Base-by-base conservation (phyloP, 2,888 invertebrate species). In the Lithosia quadra region DNA sequence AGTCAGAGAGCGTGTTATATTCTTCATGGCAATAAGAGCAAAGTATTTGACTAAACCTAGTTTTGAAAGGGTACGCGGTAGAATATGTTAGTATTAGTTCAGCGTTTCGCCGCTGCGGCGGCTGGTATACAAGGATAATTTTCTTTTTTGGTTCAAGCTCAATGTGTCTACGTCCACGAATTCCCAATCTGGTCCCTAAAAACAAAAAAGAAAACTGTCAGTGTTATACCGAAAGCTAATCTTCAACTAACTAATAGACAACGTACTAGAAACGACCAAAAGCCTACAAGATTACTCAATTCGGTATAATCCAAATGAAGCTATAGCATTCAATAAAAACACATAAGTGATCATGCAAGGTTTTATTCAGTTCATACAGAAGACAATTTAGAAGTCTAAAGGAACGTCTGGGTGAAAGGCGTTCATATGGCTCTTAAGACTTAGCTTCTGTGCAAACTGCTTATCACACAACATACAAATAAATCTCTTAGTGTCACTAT, bases 171-270 rank as follows among this genome's bases (percentile, higher is more conserved):
- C 89, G 90, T 81, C 92, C 89, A 80, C 88, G 89, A 83, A 92
- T 90, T 90, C 91, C 92, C 93, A 92, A 91, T 87, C 88, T 90
- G 87, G 88, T 84, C 85, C 94, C 94, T 94, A 94, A 92, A 94
- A 94, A 93, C 89, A 93, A 91, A 93, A 91, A 93, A 92, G 88
- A 91, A 90, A 86, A 86, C 88, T 88, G 92, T 93, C 92, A 93
- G 88, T 92, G 85, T 87, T 79, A 86, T 84, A 85, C 84, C 87
- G 84, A 80, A n/a, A 80, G 79, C 76, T 77, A 59, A 57, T 71
- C 67, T 65, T 65, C 53, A 64, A 67, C 62, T 62, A 43, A n/a
- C 59, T 69, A 69, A 62, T 34, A 71, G 49, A 49, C 33, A 57
- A 63, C 70, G 67, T 71, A 59, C 77, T 79, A 75, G 74, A 71